Conservation (phyloP, 2,113 vertebrate species). For the Condylura cristata region DNA sequence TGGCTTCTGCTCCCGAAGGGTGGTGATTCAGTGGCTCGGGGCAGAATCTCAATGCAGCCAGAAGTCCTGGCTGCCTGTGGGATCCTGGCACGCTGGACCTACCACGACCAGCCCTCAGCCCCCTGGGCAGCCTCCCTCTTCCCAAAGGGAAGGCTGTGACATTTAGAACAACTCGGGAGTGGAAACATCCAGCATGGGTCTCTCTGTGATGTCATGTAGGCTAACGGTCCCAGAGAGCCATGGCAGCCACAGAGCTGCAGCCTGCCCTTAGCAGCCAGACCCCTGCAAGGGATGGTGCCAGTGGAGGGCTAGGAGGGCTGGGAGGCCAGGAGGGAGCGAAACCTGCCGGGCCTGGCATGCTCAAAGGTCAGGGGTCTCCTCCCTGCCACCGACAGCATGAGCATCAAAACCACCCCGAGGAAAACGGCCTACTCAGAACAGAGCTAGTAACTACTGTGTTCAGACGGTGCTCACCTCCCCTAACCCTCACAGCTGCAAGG, state of each 20-base stretch:
- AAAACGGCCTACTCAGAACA: background rate
- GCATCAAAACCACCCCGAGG: background rate
- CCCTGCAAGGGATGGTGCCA: too few relatives aligned
- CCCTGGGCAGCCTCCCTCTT: background rate
- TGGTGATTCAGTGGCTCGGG: background rate
- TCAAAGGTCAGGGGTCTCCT: background rate
- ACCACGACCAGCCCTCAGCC: background rate
- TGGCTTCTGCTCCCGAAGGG: background rate
- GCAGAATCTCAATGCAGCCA: background rate
- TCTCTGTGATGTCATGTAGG: background rate
- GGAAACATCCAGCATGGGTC: background rate
- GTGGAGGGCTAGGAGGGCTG: background rate
- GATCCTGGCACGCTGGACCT: background rate
- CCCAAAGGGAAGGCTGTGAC: background rate
- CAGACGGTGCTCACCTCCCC: background rate
- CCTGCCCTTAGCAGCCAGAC: background rate
- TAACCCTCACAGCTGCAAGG: background rate
- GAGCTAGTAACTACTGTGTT: fast-evolving
- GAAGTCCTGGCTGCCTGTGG: background rate
- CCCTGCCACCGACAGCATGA: background rate
- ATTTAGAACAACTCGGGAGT: background rate
- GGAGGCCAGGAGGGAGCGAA: background rate
- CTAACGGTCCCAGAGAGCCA: background rate
- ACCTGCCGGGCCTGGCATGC: background rate
- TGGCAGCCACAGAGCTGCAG: background rate